Conservation (phyloP, 2,888 invertebrate species). For the Athetis lepigone region DNA sequence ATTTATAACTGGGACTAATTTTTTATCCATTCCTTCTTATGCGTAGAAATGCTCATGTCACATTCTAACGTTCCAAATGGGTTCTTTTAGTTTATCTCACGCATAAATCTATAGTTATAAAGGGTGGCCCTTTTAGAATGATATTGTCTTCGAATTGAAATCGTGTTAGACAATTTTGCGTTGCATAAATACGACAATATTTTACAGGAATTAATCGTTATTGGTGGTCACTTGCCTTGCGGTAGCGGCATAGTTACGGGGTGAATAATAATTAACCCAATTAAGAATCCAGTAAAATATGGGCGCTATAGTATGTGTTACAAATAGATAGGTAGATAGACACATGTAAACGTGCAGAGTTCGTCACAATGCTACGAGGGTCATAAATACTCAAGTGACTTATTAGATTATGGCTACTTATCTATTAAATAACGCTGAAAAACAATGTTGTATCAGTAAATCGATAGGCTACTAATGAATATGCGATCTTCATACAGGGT, state of each 20-base stretch:
- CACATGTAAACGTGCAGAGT: slow-evolving; percentile 31
- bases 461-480: slow-evolving; percentile 69
- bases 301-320: slow-evolving; percentile 4
- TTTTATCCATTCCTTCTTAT: slow-evolving; percentile 27
- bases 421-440: slow-evolving; percentile 75
- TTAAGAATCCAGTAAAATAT: slow-evolving; percentile 10
- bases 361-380: slow-evolving; percentile 48
- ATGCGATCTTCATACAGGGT: slow-evolving; percentile 53
- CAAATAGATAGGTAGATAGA: slow-evolving; percentile 27
- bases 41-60: slow-evolving; percentile 25
- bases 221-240: slow-evolving; percentile 41
- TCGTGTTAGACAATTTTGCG: slow-evolving; percentile 43
- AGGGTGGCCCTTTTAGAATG: slow-evolving; percentile 20
- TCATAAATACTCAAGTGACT: slow-evolving; percentile 60
- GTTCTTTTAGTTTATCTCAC: slow-evolving; percentile 23
- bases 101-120: slow-evolving; percentile 37
- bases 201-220: slow-evolving; percentile 13
- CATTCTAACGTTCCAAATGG: slow-evolving; percentile 25
- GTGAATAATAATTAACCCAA: slow-evolving; percentile 1
- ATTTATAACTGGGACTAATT: slow-evolving; percentile 48
- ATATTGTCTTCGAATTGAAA: slow-evolving; percentile 39
- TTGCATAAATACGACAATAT: slow-evolving; percentile 26
- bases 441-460: slow-evolving; percentile 78
- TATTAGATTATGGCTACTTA: slow-evolving; percentile 68
- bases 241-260: slow-evolving; percentile 18